Conservation (phyloP, 2,888 invertebrate genomes). For the Aromia moschata region DNA sequence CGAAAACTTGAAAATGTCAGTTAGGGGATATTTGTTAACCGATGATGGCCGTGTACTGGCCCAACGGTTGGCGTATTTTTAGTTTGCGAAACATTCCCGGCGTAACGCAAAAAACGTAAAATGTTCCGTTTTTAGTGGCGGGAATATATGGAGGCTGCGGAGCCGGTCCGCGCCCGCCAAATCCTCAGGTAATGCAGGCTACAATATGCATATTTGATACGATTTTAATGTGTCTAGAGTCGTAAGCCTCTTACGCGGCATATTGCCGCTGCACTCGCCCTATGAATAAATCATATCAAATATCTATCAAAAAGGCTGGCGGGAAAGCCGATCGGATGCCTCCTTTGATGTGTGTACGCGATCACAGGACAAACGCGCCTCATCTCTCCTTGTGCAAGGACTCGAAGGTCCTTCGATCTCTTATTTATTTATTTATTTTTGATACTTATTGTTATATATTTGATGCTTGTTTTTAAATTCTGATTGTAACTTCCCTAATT, state of each 20-base stretch:
- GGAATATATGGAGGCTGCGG: constrained; percentile 13
- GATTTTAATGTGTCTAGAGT: constrained; percentile 65
- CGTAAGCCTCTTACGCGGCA: constrained; percentile 64
- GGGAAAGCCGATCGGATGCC: constrained; percentile 60
- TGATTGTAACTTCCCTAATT: no score
- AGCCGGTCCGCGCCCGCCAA: constrained; percentile 40
- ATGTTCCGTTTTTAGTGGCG: constrained; percentile 7
- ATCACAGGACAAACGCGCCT: constrained; percentile 21
- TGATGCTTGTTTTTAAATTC: no score
- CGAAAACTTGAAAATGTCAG: no score
- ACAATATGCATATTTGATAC: constrained; percentile 65
- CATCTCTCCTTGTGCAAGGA: constrained; percentile 4
- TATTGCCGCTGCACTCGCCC: constrained; percentile 65
- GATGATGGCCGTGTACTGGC: no score
- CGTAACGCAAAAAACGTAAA: constrained; percentile 15
- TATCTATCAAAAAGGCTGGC: constrained; percentile 71
- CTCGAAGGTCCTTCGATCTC: background rate
- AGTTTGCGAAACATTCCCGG: background rate
- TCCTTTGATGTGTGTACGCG: constrained; percentile 52
- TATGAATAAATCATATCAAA: constrained; percentile 79
- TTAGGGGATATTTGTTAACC: no score
- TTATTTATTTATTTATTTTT: no score
- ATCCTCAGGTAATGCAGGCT: constrained; percentile 59
- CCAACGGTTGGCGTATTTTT: no score
- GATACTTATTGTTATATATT: no score